phyloP scores from a whole-genome alignment of 1,140 invertebrate genomes.

The Drosophila tsacasi region DNA sequence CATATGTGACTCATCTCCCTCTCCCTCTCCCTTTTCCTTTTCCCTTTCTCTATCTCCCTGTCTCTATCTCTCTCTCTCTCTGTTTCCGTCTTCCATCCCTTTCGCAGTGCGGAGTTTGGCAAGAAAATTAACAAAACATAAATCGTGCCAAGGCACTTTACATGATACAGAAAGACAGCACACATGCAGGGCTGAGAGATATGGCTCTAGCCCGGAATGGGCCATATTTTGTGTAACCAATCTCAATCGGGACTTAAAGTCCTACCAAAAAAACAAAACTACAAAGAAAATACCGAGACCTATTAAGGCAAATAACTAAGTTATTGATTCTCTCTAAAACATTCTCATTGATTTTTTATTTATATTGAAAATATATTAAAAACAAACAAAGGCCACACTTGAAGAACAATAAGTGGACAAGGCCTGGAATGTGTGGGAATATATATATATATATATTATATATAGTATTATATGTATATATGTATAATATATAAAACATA shows the following conservation, averaged over 20 bases:
- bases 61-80: not conserved
- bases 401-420: no score
- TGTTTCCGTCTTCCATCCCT: not conserved
- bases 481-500: not conserved
- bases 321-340: not conserved
- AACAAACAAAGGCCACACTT: no score
- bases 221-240: conserved; percentile 11
- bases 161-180: conserved; percentile 26
- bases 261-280: no score
- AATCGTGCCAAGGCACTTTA: conserved; percentile 54
- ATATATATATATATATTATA: not conserved
- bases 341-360: not conserved
- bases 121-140: conserved; percentile 67
- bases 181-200: not conserved
- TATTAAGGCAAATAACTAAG: not conserved
- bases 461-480: not conserved
- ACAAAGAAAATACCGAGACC: no score
- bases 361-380: not conserved
- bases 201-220: not conserved
- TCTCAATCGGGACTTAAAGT: not conserved
- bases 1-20: conserved; percentile 36
- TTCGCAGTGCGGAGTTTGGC: conserved; percentile 34
- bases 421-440: not conserved
- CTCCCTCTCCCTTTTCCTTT: not conserved
- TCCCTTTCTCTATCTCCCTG: not conserved